These are phyloP conservation scores for Epinephelus malabaricus DNA, from an alignment of 2,797 vertebrate genomes.

Conservation along the genomic window DNA sequence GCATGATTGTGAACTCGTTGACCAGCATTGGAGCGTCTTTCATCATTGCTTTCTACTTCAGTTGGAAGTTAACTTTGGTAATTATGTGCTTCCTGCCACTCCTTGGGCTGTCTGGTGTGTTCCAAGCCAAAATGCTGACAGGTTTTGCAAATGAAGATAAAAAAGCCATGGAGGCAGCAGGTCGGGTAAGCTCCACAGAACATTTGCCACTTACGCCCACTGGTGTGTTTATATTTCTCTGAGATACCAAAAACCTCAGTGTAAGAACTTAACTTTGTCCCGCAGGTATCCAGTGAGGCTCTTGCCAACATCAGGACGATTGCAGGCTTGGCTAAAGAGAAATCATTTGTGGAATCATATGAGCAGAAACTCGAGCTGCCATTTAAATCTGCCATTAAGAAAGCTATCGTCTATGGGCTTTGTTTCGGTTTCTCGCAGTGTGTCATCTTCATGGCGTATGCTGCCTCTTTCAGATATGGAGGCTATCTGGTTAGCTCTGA, in stretches of 20 bases:
- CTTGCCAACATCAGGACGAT: constrained; percentile 88
- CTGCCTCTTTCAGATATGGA: constrained; percentile 88
- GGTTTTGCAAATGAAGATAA: constrained; percentile 88
- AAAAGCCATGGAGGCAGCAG: constrained; percentile 85
- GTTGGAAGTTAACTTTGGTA: constrained; percentile 88
- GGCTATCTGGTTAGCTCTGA: constrained; percentile 85
- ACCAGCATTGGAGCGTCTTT: constrained; percentile 86
- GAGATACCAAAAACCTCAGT: constrained; percentile 1
- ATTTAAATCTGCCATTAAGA: constrained; percentile 83
- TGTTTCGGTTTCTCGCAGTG: constrained; percentile 86
- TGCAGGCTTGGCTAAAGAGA: constrained; percentile 87
- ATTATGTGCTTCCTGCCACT: constrained; percentile 87
- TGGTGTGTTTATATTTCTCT: neutral
- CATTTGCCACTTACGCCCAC: no score
- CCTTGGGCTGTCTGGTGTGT: constrained; percentile 83
- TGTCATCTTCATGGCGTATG: constrained; percentile 87
- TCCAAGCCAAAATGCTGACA: constrained; percentile 88
- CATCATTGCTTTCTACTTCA: constrained; percentile 89
- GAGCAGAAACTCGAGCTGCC: constrained; percentile 81
- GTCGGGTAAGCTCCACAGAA: constrained; percentile 74
- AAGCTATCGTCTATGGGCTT: constrained; percentile 84
- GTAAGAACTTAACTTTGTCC: constrained; percentile 8
- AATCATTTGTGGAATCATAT: constrained; percentile 82
- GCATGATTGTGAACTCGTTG: constrained; percentile 87
- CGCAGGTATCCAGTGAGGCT: constrained; percentile 87